Evolutionary conservation across 2,888 invertebrate species (phyloP).

Genomic region (Macropis europaea): DNA sequence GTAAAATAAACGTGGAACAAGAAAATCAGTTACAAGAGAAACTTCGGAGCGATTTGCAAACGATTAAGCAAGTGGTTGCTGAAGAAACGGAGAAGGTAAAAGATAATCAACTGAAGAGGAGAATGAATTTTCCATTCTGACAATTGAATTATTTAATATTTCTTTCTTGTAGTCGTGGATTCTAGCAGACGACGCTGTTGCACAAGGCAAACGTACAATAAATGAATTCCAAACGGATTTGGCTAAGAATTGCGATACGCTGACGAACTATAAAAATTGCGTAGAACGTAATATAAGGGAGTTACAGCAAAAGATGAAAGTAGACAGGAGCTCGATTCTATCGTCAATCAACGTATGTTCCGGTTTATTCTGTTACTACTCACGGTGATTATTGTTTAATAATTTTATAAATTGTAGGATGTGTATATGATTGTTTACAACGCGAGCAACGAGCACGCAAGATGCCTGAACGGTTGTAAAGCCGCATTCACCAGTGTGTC

Average conservation of each 20-base stretch:
- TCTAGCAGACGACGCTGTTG: conserved; percentile 57
- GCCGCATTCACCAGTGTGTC: conserved; percentile 46
- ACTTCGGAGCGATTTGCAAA: conserved; percentile 56
- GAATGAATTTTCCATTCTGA: background rate
- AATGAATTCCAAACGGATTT: conserved; percentile 66
- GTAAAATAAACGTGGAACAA: conserved; percentile 45
- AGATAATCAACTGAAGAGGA: too few species aligned
- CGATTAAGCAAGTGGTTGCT: conserved; percentile 59
- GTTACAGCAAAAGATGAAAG: conserved; percentile 60
- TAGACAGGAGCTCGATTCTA: conserved; percentile 57
- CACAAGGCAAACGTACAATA: conserved; percentile 59
- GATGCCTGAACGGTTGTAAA: conserved; percentile 72
- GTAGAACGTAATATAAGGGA: conserved; percentile 56
- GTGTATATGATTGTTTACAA: conserved; percentile 61
- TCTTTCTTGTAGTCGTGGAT: conserved; percentile 56
- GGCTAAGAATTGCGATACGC: conserved; percentile 57
- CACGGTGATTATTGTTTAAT: background rate
- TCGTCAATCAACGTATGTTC: conserved; percentile 62
- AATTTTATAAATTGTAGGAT: conserved; percentile 56
- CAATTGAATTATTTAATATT: conserved; percentile 8
- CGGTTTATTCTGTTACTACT: background rate
- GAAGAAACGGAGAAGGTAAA: conserved; percentile 65
- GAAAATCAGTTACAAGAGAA: conserved; percentile 59
- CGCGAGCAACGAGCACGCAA: conserved; percentile 65
- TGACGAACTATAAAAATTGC: conserved; percentile 59